Percentiles rank a stretch among this genome's conserved stretches.
These are phyloP conservation scores for Tipula helvola DNA, from an alignment of 2,888 invertebrate species.

Conservation along the genomic window DNA sequence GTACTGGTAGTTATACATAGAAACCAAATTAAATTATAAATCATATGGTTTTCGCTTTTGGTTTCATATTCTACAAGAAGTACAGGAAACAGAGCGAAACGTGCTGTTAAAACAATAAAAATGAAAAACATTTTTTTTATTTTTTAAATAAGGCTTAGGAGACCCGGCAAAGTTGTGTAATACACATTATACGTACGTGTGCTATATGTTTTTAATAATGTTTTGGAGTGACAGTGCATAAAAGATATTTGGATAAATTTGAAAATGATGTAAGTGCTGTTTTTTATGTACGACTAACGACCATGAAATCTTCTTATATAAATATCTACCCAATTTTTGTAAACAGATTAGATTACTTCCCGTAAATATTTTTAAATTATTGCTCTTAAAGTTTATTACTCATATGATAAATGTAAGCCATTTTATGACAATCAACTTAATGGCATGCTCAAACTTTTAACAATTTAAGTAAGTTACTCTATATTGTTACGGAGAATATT, in stretches of 20 bases:
- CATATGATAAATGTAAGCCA: too few relatives aligned
- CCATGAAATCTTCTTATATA: background rate
- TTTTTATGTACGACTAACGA: background rate
- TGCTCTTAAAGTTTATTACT: background rate
- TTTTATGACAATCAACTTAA: too few relatives aligned
- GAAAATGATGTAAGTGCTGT: background rate
- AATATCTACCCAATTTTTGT: background rate
- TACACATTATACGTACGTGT: background rate
- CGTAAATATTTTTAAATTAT: background rate
- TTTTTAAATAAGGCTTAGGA: background rate
- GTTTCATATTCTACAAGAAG: background rate
- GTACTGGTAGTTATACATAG: background rate
- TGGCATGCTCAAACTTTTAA: too few relatives aligned
- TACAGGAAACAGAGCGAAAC: background rate
- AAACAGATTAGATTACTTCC: background rate
- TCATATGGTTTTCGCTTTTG: background rate
- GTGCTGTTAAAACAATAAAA: background rate
- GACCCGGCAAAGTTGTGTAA: background rate
- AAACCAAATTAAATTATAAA: background rate
- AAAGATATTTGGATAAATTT: background rate
- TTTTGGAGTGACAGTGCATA: background rate
- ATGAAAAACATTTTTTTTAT: background rate
- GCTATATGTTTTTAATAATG: background rate
- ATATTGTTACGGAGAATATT: too few relatives aligned
- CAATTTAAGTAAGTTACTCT: too few relatives aligned